Conservation (phyloP, 2,888 invertebrate genomes). For the Cosmia pyralina region DNA sequence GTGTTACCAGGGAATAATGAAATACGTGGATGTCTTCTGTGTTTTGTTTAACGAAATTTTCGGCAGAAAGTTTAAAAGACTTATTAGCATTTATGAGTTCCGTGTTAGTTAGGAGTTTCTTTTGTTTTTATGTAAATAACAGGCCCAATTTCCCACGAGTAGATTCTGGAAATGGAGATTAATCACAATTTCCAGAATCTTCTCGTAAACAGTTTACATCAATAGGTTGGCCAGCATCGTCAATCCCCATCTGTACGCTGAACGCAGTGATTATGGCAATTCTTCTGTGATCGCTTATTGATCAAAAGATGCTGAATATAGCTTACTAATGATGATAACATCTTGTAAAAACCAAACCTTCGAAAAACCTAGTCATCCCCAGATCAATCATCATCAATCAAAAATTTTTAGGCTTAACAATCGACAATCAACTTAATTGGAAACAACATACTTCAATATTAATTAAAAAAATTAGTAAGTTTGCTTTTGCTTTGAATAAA, state of each 20-base stretch:
- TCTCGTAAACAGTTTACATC: background rate
- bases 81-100: conserved; percentile 34
- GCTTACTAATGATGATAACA: conserved; percentile 4
- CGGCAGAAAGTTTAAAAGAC: conserved; percentile 27
- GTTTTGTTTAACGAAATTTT: conserved; percentile 34
- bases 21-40: conserved; percentile 50
- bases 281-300: background rate
- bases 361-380: conserved; percentile 15
- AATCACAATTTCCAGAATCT: too few relatives aligned
- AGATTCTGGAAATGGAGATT: background rate
- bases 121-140: conserved; percentile 1
- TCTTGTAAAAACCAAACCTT: conserved; percentile 4
- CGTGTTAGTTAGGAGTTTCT: conserved; percentile 19
- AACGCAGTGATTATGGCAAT: background rate
- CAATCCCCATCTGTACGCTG: background rate
- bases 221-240: background rate
- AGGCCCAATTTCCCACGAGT: background rate
- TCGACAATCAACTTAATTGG: too few relatives aligned
- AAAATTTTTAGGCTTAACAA: too few relatives aligned
- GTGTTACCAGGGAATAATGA: conserved; percentile 42
- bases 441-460: too few relatives aligned
- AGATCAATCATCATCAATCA: too few relatives aligned
- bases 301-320: conserved; percentile 3
- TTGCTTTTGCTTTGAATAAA: too few relatives aligned
- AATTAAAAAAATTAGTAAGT: too few relatives aligned